Evolutionary conservation across 2,888 invertebrate species (phyloP).

Genomic region (Agriotes lineatus): DNA sequence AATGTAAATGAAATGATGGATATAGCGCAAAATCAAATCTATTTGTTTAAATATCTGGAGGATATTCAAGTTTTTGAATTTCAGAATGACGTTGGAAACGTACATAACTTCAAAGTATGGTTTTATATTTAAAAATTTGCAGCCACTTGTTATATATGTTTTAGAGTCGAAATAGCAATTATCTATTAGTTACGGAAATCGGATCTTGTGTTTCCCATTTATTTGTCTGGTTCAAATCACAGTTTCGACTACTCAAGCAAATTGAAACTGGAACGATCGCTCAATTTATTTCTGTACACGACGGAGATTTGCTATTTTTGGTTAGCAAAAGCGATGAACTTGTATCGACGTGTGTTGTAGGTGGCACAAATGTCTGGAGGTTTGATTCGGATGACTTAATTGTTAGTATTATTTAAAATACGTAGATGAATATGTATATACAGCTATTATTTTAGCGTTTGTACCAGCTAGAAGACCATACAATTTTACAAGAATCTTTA

Average conservation of each 20-base stretch:
- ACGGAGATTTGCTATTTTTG: slow-evolving; percentile 60
- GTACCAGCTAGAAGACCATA: slow-evolving; percentile 52
- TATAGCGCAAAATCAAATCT: slow-evolving; percentile 62
- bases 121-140: neutral
- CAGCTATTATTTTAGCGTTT: neutral
- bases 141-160: neutral
- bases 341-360: slow-evolving; percentile 54
- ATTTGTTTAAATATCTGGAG: slow-evolving; percentile 68
- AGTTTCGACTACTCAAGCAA: slow-evolving; percentile 56
- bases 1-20: slow-evolving; percentile 56
- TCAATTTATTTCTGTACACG: slow-evolving; percentile 63
- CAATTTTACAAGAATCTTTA: slow-evolving; percentile 59
- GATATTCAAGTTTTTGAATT: slow-evolving; percentile 60
- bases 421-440: too few species aligned
- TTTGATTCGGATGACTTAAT: slow-evolving; percentile 57
- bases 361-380: slow-evolving; percentile 65
- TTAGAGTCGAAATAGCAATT: slow-evolving; percentile 55
- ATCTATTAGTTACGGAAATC: slow-evolving; percentile 63
- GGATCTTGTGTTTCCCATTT: slow-evolving; percentile 65
- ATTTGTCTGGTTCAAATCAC: slow-evolving; percentile 62
- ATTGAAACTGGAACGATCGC: slow-evolving; percentile 67
- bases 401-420: slow-evolving; percentile 56
- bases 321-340: slow-evolving; percentile 56
- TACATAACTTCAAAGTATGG: slow-evolving; percentile 59
- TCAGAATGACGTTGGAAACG: slow-evolving; percentile 52